A percentile compares a stretch with the other conserved stretches of the same genome.
Conservation (phyloP, 2,888 invertebrate genomes). For the Oligia latruncula region DNA sequence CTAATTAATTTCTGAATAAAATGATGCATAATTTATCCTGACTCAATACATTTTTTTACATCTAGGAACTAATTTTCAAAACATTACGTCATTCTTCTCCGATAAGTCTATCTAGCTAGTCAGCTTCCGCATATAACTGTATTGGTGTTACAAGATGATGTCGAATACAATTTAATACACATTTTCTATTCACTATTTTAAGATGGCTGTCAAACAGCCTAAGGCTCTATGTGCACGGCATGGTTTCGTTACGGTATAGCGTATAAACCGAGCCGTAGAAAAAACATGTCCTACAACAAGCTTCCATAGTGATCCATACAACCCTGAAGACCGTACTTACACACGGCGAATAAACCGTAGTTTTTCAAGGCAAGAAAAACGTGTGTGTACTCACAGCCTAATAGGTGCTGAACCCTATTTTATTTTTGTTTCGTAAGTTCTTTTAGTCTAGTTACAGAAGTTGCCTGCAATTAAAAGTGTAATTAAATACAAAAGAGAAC, state of each 20-base stretch:
- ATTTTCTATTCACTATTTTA: no score
- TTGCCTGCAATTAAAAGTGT: background rate
- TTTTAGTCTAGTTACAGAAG: background rate
- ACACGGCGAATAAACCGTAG: background rate
- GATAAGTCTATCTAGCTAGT: slow-evolving; percentile 15
- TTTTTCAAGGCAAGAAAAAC: background rate
- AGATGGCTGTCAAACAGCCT: background rate
- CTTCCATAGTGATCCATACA: background rate
- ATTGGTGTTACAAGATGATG: background rate
- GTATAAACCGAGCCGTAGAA: background rate
- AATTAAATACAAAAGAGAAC: background rate
- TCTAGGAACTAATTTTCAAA: slow-evolving; percentile 31
- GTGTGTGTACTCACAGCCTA: background rate
- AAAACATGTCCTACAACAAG: background rate
- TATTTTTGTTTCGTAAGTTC: background rate
- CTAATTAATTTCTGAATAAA: slow-evolving; percentile 14
- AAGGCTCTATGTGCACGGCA: background rate
- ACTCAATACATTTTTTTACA: slow-evolving; percentile 13
- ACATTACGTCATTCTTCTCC: slow-evolving; percentile 30
- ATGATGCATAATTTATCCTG: slow-evolving; percentile 22
- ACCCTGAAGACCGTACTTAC: background rate
- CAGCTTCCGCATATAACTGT: slow-evolving; percentile 11
- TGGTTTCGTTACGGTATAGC: background rate
- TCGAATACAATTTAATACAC: background rate
- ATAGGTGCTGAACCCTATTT: background rate